Evolutionary conservation across 2,888 invertebrate genomes (phyloP), one percentile per base, ranked within the genome.

Genomic region (Drosophila peninsularis): DNA sequence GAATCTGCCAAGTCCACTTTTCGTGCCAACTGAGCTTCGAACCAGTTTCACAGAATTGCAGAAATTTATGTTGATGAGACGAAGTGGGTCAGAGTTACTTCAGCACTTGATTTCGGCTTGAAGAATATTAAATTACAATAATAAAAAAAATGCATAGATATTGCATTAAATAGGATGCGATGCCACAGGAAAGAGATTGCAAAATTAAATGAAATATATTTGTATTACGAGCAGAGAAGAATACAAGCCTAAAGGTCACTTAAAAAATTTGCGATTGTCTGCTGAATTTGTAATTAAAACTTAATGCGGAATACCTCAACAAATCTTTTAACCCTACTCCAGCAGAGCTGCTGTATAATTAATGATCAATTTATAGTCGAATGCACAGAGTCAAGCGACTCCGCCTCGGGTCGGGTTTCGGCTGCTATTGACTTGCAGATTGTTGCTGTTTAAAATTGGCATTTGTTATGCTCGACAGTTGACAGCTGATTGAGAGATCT

Each of bases 401-500:
- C n/a, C n/a, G 17, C 10, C 10, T 21, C 10, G 17, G 11, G 9
- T 2, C 21, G 10, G 3, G 10, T 13, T 44, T 21, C n/a, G 34
- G 32, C 14, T 36, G 60, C 56, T 71, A 78, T 81, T 79, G 79
- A 73, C 75, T 75, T 64, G 72, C 70, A 63, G 78, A 81, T 70
- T 68, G 69, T 53, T 58, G 55, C 45, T 44, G 66, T 62, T 60
- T 57, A 32, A 71, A 74, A 77, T 78, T 78, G 73, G 64, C 71
- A 80, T 78, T 78, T 71, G 70, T 62, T 71, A 42, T 52, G 73
- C 58, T 45, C 61, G 78, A 74, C 79, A 80, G 78, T 65, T 82
- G 73, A 80, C 76, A 79, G 80, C 80, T 80, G 80, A 82, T 82
- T 76, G 80, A 82, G 71, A 80, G 68, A 69, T 77, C 61, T 77